Percentiles rank a stretch among this genome's conserved stretches.
phyloP scores from a whole-genome alignment of 2,113 vertebrate genomes.

The Sinosuthora webbiana region DNA sequence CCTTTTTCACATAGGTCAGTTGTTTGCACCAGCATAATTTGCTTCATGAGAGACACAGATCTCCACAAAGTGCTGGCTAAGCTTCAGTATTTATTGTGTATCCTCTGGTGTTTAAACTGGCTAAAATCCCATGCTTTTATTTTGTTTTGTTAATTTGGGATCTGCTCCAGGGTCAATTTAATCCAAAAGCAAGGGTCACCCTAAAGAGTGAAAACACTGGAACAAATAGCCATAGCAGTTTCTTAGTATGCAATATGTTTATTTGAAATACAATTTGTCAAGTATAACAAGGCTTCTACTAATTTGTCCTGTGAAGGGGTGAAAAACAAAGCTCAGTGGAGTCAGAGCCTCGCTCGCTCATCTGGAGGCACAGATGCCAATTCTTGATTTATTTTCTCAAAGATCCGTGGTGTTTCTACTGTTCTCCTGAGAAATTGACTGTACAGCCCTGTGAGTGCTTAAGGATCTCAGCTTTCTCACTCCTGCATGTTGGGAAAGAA shows the following conservation, averaged over 20 bases:
- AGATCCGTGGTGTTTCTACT: fast-evolving
- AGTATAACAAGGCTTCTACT: not conserved
- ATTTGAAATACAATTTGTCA: not conserved
- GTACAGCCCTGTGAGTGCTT: not conserved
- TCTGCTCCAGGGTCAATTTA: not conserved
- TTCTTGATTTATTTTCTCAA: not conserved
- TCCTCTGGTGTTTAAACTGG: not conserved
- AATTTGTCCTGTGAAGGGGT: not conserved
- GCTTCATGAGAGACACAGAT: not conserved
- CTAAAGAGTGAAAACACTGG: not conserved
- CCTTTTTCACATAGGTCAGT: not conserved
- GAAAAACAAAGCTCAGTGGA: not conserved
- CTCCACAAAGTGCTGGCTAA: not conserved
- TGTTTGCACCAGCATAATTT: not conserved
- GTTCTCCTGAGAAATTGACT: not conserved
- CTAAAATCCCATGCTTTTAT: not conserved
- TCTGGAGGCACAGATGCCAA: not conserved
- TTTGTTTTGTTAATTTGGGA: not conserved
- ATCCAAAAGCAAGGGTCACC: not conserved
- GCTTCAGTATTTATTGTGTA: not conserved
- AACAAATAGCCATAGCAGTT: not conserved
- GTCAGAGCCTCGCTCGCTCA: not conserved
- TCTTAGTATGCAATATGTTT: not conserved
- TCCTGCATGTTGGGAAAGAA: not conserved
- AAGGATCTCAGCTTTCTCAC: not conserved